Conservation (phyloP, 1,140 invertebrate species). For the Pemphigus obesinymphae region DNA sequence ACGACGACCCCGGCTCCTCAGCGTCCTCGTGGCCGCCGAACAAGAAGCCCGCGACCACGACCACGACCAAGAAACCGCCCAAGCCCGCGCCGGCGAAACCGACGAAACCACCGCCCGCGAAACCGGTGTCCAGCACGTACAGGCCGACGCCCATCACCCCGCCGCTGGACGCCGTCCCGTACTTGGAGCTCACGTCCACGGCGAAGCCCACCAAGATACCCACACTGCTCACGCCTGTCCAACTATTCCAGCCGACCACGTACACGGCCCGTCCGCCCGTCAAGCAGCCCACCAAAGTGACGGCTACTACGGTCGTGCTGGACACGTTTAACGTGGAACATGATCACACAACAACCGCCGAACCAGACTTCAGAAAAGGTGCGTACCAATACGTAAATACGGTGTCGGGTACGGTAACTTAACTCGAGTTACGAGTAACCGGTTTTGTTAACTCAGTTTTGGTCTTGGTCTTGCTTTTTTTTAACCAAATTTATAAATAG, state of each 20-base stretch:
- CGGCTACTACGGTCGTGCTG: conserved; percentile 44
- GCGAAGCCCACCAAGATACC: conserved; percentile 43
- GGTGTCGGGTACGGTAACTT: too few species aligned
- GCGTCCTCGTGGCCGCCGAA: conserved; percentile 45
- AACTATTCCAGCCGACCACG: conserved; percentile 38
- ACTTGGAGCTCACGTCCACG: conserved; percentile 37
- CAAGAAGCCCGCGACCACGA: conserved; percentile 42
- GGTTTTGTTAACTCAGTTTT: too few species aligned
- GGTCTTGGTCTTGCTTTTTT: too few species aligned
- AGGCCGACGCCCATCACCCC: conserved; percentile 38
- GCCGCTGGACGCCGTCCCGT: conserved; percentile 33
- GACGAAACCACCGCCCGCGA: conserved; percentile 10
- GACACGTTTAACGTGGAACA: conserved; percentile 12
- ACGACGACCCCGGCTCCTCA: conserved; percentile 47
- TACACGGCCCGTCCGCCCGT: conserved; percentile 47
- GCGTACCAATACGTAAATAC: conserved; percentile 36
- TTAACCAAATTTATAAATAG: too few species aligned
- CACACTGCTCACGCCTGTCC: conserved; percentile 16
- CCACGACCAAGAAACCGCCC: conserved; percentile 44
- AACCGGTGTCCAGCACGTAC: neutral
- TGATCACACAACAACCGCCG: conserved; percentile 47
- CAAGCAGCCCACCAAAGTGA: conserved; percentile 44
- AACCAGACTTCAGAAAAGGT: conserved; percentile 63
- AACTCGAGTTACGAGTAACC: too few species aligned
- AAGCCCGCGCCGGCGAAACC: conserved; percentile 7